Evolutionary conservation across 2,797 vertebrate genomes (phyloP).

Genomic region (Etheostoma nigrum): DNA sequence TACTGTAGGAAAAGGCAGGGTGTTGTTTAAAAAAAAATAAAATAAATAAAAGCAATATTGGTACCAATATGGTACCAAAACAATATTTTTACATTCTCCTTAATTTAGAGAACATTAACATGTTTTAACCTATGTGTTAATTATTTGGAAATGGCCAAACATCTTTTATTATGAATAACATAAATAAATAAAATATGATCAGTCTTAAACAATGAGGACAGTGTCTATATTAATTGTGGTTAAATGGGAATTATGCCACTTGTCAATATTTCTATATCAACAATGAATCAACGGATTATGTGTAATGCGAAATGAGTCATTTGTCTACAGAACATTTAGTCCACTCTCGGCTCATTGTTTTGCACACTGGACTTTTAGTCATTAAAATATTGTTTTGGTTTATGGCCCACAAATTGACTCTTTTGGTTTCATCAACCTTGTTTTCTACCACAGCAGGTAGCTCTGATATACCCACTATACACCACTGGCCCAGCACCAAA

Average conservation of each 20-base stretch:
- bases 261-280: not conserved
- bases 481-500: conserved; percentile 8
- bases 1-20: not conserved
- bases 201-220: not conserved
- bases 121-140: not conserved
- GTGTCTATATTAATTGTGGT: not conserved
- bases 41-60: not conserved
- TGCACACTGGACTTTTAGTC: too few relatives aligned
- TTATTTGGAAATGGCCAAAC: not conserved
- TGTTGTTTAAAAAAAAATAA: not conserved
- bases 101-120: not conserved
- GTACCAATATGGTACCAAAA: not conserved
- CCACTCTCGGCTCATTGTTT: not conserved
- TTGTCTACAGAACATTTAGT: not conserved
- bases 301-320: too few relatives aligned
- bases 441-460: not conserved
- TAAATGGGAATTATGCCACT: not conserved
- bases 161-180: not conserved
- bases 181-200: too few relatives aligned
- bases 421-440: not conserved
- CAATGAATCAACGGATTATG: not conserved
- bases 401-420: not conserved
- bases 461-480: not conserved
- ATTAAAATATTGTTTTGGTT: not conserved
- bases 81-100: not conserved